These are phyloP conservation scores for Brachypalpus laphriformis DNA, from an alignment of 2,888 invertebrate genomes.

Conservation along the genomic window DNA sequence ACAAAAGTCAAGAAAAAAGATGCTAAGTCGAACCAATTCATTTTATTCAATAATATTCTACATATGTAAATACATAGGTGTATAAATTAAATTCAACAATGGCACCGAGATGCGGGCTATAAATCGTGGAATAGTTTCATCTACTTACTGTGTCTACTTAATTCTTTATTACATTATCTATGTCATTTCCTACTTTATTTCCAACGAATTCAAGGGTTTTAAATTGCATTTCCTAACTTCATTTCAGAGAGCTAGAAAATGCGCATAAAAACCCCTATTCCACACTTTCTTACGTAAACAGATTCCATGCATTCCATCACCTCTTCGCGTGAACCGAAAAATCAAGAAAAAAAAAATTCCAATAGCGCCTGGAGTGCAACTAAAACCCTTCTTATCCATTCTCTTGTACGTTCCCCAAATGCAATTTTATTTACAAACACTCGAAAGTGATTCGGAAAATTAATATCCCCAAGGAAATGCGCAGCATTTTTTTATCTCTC, in stretches of 20 bases:
- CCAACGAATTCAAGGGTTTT: conserved; percentile 22
- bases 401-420: conserved; percentile 30
- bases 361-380: conserved; percentile 66
- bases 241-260: conserved; percentile 7
- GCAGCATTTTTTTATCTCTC: conserved; percentile 38
- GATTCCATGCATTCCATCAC: conserved; percentile 35
- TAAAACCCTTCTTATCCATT: conserved; percentile 59
- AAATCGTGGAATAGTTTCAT: too few species aligned
- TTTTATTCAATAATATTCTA: too few species aligned
- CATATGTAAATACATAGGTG: too few species aligned
- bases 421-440: conserved; percentile 73
- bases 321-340: conserved; percentile 15
- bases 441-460: conserved; percentile 74
- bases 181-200: not conserved
- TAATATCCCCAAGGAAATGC: conserved; percentile 74
- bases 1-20: too few species aligned
- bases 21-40: too few species aligned
- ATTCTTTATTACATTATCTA: too few species aligned
- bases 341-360: conserved; percentile 30
- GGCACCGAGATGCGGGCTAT: too few species aligned
- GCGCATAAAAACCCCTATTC: conserved; percentile 5
- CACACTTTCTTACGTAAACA: conserved; percentile 36
- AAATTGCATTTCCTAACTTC: conserved; percentile 57
- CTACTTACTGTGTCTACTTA: too few species aligned
- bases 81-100: too few species aligned